Evolutionary conservation across 2,113 vertebrate species (phyloP).

Genomic region (Irena cyanogastra): DNA sequence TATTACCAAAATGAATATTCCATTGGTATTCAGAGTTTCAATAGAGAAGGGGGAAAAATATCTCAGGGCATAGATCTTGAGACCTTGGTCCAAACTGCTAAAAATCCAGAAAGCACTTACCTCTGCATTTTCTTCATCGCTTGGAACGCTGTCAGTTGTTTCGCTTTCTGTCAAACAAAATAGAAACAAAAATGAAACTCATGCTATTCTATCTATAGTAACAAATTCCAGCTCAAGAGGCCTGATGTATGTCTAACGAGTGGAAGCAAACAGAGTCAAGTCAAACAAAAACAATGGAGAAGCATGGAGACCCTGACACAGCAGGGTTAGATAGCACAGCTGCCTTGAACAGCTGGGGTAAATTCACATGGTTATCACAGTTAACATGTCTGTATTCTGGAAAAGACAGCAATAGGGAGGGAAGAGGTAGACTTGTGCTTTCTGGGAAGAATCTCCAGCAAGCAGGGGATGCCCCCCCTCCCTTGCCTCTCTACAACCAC

Average conservation of each 20-base stretch:
- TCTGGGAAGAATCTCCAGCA: neutral
- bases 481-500: neutral
- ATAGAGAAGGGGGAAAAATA: neutral
- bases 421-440: neutral
- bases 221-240: neutral
- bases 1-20: neutral
- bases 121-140: constrained; percentile 85
- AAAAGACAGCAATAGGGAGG: neutral
- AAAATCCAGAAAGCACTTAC: constrained; percentile 66
- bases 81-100: neutral
- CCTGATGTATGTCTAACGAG: neutral
- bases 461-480: neutral
- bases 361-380: neutral
- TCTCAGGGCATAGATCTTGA: neutral
- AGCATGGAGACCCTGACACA: neutral
- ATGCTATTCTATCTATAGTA: neutral
- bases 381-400: neutral
- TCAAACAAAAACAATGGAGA: neutral
- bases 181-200: constrained; percentile 45
- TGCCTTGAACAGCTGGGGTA: neutral
- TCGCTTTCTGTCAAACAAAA: constrained; percentile 86
- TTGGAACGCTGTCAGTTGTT: constrained; percentile 87
- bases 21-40: neutral
- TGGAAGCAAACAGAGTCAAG: neutral
- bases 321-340: neutral